A percentile compares a stretch with the other conserved stretches of the same genome.
Conservation (phyloP, 2,113 vertebrate genomes). For the Numida meleagris region DNA sequence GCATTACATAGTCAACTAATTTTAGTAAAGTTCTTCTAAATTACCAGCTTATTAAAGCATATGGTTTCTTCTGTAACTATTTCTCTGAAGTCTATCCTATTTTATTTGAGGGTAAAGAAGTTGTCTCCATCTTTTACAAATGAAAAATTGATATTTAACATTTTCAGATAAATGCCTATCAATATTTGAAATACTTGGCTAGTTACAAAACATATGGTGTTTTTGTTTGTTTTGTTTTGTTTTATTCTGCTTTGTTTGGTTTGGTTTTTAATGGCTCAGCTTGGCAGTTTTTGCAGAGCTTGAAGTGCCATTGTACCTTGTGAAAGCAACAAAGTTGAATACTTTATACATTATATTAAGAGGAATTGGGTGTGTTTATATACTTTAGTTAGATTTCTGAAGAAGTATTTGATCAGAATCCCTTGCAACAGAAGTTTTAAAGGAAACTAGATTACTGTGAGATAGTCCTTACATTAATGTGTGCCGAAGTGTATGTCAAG, state of each 20-base stretch:
- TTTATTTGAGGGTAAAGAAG: neutral
- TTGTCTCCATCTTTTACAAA: neutral
- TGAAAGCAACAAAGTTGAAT: neutral
- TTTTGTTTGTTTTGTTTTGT: neutral
- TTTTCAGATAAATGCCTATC: neutral
- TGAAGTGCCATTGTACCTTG: neutral
- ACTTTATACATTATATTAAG: too few relatives aligned
- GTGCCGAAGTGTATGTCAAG: neutral
- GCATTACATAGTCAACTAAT: neutral
- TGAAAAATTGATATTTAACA: neutral
- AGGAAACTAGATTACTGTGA: neutral
- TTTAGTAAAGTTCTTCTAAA: neutral
- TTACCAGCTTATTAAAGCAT: neutral
- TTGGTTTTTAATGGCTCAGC: neutral
- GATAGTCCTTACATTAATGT: neutral
- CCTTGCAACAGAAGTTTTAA: neutral
- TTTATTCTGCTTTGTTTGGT: neutral
- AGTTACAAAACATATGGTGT: neutral
- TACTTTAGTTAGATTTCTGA: neutral
- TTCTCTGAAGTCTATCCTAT: neutral
- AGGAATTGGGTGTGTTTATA: fast-evolving
- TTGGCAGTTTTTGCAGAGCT: neutral
- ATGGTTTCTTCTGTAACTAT: neutral
- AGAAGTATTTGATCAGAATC: neutral
- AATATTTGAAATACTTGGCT: neutral